phyloP scores from a whole-genome alignment of 2,888 invertebrate species.

The Acleris literana region DNA sequence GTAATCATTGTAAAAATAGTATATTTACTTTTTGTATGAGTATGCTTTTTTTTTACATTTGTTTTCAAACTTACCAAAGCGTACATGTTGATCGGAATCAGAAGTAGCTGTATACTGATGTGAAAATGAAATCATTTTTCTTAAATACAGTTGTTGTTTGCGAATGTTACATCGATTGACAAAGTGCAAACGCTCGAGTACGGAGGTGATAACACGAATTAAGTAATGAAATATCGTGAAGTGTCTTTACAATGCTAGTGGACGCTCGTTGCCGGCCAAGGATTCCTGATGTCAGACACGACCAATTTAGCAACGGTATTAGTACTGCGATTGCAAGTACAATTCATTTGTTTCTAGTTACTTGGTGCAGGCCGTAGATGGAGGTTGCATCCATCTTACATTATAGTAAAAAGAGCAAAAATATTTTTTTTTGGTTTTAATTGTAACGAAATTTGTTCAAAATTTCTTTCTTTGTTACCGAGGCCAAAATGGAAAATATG shows the following conservation, averaged over 20 bases:
- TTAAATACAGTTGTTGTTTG: slow-evolving; percentile 74
- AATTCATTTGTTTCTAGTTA: no score
- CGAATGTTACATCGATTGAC: slow-evolving; percentile 63
- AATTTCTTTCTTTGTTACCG: no score
- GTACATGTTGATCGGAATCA: slow-evolving; percentile 51
- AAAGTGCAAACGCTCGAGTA: slow-evolving; percentile 53
- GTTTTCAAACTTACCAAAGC: slow-evolving; percentile 60
- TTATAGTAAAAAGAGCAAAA: neutral
- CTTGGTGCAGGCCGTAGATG: no score
- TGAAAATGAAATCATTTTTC: slow-evolving; percentile 46
- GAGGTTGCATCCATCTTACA: neutral
- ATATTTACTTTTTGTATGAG: no score
- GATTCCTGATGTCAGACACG: slow-evolving; percentile 15
- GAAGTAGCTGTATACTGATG: slow-evolving; percentile 49
- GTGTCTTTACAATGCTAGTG: slow-evolving; percentile 21
- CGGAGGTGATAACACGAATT: slow-evolving; percentile 70
- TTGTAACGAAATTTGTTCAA: no score
- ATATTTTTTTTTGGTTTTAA: no score
- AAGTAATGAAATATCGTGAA: slow-evolving; percentile 56
- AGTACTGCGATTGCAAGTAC: neutral
- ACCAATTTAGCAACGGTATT: slow-evolving; percentile 6
- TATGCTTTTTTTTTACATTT: no score
- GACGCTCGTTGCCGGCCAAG: slow-evolving; percentile 18
- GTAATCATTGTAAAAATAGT: neutral
- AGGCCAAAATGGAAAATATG: no score